Evolutionary conservation across 2,888 invertebrate genomes (phyloP).

Genomic region (Drosophila colorata): DNA sequence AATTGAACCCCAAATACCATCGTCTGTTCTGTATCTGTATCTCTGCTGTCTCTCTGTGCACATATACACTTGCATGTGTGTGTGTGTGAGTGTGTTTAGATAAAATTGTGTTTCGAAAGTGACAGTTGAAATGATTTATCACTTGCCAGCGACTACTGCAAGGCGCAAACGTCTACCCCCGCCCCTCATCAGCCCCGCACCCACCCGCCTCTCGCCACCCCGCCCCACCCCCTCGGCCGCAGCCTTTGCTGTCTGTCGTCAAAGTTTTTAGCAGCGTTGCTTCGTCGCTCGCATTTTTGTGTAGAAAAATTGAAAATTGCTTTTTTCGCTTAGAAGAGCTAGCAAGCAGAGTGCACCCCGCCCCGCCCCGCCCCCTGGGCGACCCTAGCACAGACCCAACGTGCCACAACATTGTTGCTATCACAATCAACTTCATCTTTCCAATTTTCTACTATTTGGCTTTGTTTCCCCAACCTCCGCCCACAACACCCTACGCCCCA

Average conservation of each 20-base stretch:
- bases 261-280: slow-evolving; percentile 83
- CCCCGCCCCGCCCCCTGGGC: not conserved
- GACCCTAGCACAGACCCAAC: not conserved
- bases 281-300: slow-evolving; percentile 68
- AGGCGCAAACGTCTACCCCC: slow-evolving; percentile 63
- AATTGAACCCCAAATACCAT: slow-evolving; percentile 61
- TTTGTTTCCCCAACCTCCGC: slow-evolving; percentile 48
- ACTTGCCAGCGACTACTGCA: slow-evolving; percentile 80
- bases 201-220: not conserved
- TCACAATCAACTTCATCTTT: slow-evolving; percentile 77
- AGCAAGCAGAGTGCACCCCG: not conserved
- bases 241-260: slow-evolving; percentile 76
- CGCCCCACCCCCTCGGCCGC: not conserved
- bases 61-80: slow-evolving; percentile 27
- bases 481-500: not conserved
- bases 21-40: slow-evolving; percentile 44
- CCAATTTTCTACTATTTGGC: slow-evolving; percentile 82
- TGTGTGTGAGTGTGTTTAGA: slow-evolving; percentile 80
- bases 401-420: slow-evolving; percentile 56
- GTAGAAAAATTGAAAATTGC: slow-evolving; percentile 81
- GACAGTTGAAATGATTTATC: slow-evolving; percentile 85
- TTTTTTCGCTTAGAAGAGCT: slow-evolving; percentile 59
- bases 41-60: slow-evolving; percentile 22
- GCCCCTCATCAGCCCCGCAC: too few relatives aligned
- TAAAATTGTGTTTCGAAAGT: slow-evolving; percentile 85